A percentile compares a stretch with the other conserved stretches of the same genome.
Conservation (phyloP, 2,888 invertebrate genomes). For the Julus scanicus region DNA sequence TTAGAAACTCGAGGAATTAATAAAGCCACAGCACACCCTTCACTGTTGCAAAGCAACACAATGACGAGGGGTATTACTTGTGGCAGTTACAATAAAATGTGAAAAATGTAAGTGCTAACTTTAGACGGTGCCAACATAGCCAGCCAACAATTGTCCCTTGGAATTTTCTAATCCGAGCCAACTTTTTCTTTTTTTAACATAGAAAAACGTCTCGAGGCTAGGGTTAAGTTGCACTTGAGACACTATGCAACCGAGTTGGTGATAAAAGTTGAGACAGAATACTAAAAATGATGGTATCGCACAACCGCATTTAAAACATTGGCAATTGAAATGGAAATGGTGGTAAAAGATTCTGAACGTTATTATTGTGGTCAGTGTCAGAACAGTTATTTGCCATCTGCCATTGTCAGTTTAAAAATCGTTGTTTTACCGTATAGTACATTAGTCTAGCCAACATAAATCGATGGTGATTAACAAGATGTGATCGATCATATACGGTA, state of each 20-base stretch:
- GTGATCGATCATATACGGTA: too few relatives aligned
- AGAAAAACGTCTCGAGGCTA: neutral
- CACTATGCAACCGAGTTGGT: neutral
- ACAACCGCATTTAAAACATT: neutral
- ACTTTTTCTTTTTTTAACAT: neutral
- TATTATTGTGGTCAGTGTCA: too few relatives aligned
- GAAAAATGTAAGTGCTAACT: slow-evolving; percentile 3
- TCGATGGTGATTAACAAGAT: too few relatives aligned
- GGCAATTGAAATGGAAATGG: neutral
- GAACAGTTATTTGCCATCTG: too few relatives aligned
- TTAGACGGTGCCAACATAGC: neutral
- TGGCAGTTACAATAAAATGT: slow-evolving; percentile 10
- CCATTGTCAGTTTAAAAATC: too few relatives aligned
- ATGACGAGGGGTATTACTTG: neutral
- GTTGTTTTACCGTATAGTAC: too few relatives aligned
- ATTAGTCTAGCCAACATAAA: too few relatives aligned
- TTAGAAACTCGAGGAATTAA: neutral
- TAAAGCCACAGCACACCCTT: neutral
- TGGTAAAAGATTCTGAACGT: neutral
- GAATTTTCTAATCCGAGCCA: slow-evolving; percentile 20
- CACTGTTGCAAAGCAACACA: neutral
- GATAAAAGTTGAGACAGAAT: neutral
- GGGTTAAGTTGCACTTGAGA: neutral
- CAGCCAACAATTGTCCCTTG: slow-evolving; percentile 18
- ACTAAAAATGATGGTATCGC: neutral